Evolutionary conservation across 2,797 vertebrate species (phyloP).

Genomic region (Rhabdomys pumilio): DNA sequence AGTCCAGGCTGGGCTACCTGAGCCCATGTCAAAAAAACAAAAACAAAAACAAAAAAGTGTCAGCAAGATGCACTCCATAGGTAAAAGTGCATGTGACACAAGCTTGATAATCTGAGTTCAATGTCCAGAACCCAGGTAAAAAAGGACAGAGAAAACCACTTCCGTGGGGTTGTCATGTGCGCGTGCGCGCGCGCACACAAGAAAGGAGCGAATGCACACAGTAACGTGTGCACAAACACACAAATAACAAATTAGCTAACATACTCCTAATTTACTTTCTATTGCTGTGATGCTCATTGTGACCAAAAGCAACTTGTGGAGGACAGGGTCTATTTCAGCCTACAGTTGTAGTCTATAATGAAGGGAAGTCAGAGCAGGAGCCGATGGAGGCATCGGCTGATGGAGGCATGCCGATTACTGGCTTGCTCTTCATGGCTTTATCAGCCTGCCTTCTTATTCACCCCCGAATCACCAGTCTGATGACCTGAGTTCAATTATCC

Average conservation of each 20-base stretch:
- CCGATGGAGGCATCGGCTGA: background rate
- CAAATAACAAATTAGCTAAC: background rate
- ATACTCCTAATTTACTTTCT: background rate
- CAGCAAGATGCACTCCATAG: background rate
- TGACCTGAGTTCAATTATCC: background rate
- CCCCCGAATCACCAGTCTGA: background rate
- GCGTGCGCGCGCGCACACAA: no score
- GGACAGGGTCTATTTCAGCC: background rate
- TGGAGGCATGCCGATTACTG: background rate
- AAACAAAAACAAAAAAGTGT: background rate
- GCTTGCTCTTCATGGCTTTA: background rate
- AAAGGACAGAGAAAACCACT: background rate
- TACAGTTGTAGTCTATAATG: background rate
- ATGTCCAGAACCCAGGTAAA: background rate
- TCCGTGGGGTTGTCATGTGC: no score
- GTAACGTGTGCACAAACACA: background rate
- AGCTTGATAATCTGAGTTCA: background rate
- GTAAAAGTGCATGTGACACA: no score
- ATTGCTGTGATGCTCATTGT: background rate
- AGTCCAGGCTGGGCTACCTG: background rate
- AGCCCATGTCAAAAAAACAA: background rate
- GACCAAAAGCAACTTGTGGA: background rate
- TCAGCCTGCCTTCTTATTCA: background rate
- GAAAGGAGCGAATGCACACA: no score
- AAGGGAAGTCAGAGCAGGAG: background rate